Base-by-base conservation (phyloP, 2,797 vertebrate species). In the Passerculus sandwichensis region DNA sequence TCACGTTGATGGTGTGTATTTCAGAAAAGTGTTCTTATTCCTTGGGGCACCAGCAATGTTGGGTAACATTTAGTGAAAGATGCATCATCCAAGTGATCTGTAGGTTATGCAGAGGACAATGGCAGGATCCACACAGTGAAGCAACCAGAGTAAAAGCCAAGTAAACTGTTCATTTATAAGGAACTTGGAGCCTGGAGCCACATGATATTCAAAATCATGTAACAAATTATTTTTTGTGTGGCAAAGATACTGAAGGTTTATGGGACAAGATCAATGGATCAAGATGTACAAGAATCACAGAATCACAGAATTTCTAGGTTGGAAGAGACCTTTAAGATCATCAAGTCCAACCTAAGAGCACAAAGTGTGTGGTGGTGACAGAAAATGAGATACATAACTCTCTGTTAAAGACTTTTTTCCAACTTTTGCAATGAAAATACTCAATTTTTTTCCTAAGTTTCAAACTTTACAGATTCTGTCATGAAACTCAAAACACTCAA, bases 41-140 rank as follows among this genome's bases (percentile, higher is more conserved):
- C 62, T 75, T 25, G 53, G 61, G 51, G 26, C 34, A 40, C 71
- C 53, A 47, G 42, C 42, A 86, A 13, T 4, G 32, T 2, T 86
- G 62, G 42, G 26, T 59, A 81, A 53, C 2, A 0, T 80, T 78
- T 67, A 77, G 50, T 0, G 0, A 73, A 87, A 45, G 6, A 0
- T 29, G 16, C 44, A 54, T 80, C 71, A 83, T 53, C 82, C 29
- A 40, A 59, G 47, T 18, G 15, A 45, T 36, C 75, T 21, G 3
- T 47, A 85, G 65, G 51, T 83, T 72, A 75, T 38, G 34, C 38
- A 70, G 20, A 71, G 67, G 22, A 75, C 45, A 84, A 25, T 30
- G 50, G 26, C 45, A 53, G 17, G 21, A 89, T 15, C 60, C 61
- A 54, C 32, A 61, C 0, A 1, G 40, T 34, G 19, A 89, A 71